These are phyloP conservation scores for Alviniconcha strummeri DNA, from an alignment of 2,888 invertebrate genomes.

Conservation along the genomic window DNA sequence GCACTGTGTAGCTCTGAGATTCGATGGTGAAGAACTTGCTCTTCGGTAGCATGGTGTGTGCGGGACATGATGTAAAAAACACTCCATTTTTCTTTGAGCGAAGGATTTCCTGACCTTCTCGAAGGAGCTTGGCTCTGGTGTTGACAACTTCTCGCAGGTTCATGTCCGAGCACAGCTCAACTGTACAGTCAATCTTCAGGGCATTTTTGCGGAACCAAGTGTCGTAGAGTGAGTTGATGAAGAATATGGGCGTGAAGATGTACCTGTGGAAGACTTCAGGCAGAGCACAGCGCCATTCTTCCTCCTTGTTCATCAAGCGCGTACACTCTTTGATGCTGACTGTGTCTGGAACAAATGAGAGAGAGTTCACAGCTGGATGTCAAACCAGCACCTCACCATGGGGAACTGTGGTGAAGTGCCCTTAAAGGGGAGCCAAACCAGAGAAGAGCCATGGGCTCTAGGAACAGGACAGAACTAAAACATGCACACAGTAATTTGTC, in stretches of 20 bases:
- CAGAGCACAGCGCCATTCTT: conserved; percentile 50
- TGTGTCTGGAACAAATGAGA: conserved; percentile 39
- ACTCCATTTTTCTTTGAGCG: conserved; percentile 48
- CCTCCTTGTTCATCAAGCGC: conserved; percentile 18
- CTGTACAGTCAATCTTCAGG: conserved; percentile 44
- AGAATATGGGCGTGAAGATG: conserved; percentile 50
- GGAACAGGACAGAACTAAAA: background rate
- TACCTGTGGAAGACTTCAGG: conserved; percentile 48
- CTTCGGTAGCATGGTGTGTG: conserved; percentile 43
- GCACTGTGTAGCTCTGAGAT: conserved; percentile 36
- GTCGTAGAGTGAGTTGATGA: conserved; percentile 52
- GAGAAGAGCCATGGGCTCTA: background rate
- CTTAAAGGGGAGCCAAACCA: too few species aligned
- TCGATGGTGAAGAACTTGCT: conserved; percentile 36
- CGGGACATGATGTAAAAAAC: conserved; percentile 50
- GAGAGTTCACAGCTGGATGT: too few species aligned
- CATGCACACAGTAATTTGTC: background rate
- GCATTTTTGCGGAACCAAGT: conserved; percentile 45
- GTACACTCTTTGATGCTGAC: conserved; percentile 48
- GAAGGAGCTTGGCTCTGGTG: conserved; percentile 35
- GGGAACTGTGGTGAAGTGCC: too few species aligned
- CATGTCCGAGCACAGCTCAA: conserved; percentile 38
- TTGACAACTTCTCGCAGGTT: conserved; percentile 40
- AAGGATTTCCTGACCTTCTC: conserved; percentile 38
- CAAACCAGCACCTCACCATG: too few species aligned